Base-by-base conservation (phyloP, 2,797 vertebrate species). In the Masticophis lateralis region DNA sequence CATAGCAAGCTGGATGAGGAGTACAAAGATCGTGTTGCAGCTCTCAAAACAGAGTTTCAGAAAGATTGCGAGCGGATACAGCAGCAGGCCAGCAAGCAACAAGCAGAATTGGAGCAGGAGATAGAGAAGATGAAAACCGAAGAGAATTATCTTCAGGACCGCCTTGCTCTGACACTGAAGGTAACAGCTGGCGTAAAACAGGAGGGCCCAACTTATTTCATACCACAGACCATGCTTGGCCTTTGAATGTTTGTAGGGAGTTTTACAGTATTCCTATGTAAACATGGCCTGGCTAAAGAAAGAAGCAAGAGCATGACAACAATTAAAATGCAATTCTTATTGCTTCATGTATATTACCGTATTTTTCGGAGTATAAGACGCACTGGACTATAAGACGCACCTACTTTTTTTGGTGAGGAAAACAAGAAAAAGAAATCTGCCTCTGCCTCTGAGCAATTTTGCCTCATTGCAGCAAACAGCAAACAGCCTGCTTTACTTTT, bases 1-100 rank as follows among this genome's bases (percentile, higher is more conserved):
- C 59, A 47, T 93, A 99, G 99, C 97, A 99, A 99, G 95, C 97
- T 99, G 94, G 99, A 99, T 4, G 98, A 99, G 95, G 98, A 99
- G 14, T 98, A 99, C 97, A 99, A 98, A 96, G 99, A 99, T n/a
- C 98, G 98, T 1, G 96, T 98, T 0, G 93, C 96, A 0, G 95
- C 97, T 0, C 94, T 99, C 0, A 98, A 98, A 92, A 97, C 95
- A 0, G 99, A 99, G 93, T 97, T 99, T 6, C 98, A 97, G 92
- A 97, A 97, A 3, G 99, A 99, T 96, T 95, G 98, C 94, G 99
- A 99, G 88, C 98, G 98, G 83, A 98, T 99, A 92, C 98, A 99
- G 95, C 98, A 99, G 92, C 99, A 99, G 96, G 98, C 98, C 1
- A 97, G 74, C 63, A 98, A 98, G 94, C 99, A 99, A 96, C 97